A percentile compares a stretch with the other conserved stretches of the same genome.
Conservation (phyloP, 2,797 vertebrate genomes). For the Sebastes goodei region DNA sequence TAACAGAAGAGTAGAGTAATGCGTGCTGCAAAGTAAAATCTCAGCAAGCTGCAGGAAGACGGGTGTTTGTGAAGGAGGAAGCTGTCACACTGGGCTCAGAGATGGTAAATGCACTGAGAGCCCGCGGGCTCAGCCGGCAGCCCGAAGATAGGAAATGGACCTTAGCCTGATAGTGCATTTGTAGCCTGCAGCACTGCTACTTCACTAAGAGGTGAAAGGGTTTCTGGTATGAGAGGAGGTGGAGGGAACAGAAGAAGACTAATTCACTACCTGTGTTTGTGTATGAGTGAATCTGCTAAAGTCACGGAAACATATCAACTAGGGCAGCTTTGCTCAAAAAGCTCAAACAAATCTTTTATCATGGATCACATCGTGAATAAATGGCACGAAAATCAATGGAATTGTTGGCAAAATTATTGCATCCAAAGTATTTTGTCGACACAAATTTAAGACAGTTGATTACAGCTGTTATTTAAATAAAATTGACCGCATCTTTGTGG, state of each 20-base stretch:
- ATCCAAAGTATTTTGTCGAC: background rate
- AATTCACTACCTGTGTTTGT: background rate
- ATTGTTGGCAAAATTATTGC: background rate
- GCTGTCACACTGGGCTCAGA: slow-evolving; percentile 40
- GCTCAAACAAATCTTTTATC: background rate
- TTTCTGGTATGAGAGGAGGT: background rate
- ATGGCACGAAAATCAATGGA: background rate
- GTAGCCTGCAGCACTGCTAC: background rate
- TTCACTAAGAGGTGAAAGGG: background rate
- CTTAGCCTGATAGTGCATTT: slow-evolving; percentile 10
- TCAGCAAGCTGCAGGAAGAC: slow-evolving; percentile 5
- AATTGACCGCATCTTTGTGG: no score
- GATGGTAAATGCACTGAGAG: slow-evolving; percentile 19
- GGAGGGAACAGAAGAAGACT: background rate
- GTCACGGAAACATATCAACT: background rate
- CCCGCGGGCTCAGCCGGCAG: background rate
- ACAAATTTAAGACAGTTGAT: no score
- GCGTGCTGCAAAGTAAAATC: slow-evolving; percentile 11
- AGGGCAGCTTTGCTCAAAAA: background rate
- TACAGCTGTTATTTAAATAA: no score
- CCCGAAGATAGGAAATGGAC: slow-evolving; percentile 18
- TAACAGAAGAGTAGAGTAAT: slow-evolving; percentile 7
- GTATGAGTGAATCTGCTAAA: background rate
- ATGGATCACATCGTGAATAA: background rate
- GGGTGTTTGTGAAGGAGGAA: slow-evolving; percentile 8